These are phyloP conservation scores for Cyphomyrus discorhynchus DNA, from an alignment of 2,113 vertebrate genomes.

Conservation along the genomic window DNA sequence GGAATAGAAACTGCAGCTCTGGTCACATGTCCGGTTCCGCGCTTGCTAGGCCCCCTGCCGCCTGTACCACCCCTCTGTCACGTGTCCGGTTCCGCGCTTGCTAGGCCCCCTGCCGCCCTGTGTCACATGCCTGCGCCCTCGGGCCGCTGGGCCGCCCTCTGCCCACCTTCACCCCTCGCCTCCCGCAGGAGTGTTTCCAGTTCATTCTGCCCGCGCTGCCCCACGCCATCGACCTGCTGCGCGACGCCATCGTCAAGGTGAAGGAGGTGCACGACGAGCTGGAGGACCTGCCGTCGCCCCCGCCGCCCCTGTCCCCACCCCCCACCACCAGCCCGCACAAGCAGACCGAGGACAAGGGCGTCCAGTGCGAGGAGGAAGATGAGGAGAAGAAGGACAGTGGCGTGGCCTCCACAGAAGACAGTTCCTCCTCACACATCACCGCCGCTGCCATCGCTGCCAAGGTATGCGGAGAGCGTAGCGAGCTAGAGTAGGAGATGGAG, in stretches of 20 bases:
- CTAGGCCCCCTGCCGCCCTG: slow-evolving; percentile 59
- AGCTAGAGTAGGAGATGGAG: background rate
- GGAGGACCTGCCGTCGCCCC: slow-evolving; percentile 91
- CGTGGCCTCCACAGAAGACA: slow-evolving; percentile 92
- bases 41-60: slow-evolving; percentile 56
- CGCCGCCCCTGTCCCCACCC: slow-evolving; percentile 82
- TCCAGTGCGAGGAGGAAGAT: slow-evolving; percentile 96
- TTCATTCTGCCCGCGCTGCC: slow-evolving; percentile 98
- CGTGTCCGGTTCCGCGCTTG: background rate
- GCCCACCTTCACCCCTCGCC: background rate
- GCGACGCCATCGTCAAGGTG: slow-evolving; percentile 87
- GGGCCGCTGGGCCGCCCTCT: background rate
- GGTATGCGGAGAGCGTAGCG: slow-evolving; percentile 49
- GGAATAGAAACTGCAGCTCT: background rate
- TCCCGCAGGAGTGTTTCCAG: slow-evolving; percentile 92
- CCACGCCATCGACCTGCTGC: slow-evolving; percentile 94
- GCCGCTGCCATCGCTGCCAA: slow-evolving; percentile 95
- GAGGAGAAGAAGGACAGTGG: slow-evolving; percentile 97
- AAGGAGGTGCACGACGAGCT: slow-evolving; percentile 91
- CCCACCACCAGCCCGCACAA: slow-evolving; percentile 85
- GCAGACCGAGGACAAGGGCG: slow-evolving; percentile 94
- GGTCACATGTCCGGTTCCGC: background rate
- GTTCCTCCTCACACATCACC: slow-evolving; percentile 93
- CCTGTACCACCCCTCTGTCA: slow-evolving; percentile 28
- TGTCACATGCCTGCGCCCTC: background rate